Conservation (phyloP, 2,888 invertebrate species). For the Alloscopus bannaensis region DNA sequence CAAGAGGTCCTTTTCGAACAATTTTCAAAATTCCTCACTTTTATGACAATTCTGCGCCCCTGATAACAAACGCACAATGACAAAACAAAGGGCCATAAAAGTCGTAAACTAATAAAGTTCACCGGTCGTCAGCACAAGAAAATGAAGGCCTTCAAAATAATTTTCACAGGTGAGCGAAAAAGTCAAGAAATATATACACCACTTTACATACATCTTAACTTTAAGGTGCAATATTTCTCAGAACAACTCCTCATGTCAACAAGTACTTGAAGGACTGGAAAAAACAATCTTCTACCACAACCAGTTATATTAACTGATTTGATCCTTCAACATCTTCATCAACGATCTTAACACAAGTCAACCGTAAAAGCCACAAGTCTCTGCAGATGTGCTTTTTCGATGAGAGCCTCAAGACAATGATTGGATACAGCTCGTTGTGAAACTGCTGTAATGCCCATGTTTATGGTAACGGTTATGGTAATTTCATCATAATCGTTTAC, state of each 20-base stretch:
- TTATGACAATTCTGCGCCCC: constrained; percentile 52
- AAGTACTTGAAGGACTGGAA: constrained; percentile 39
- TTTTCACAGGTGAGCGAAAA: constrained; percentile 50
- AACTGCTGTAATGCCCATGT: constrained; percentile 36
- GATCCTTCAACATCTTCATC: constrained; percentile 24
- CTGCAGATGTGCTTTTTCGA: no score
- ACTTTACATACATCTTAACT: neutral
- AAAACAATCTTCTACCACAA: neutral
- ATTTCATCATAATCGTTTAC: constrained; percentile 24
- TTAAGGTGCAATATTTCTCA: constrained; percentile 11
- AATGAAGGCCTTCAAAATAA: constrained; percentile 27
- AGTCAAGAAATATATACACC: no score
- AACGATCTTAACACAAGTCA: constrained; percentile 19
- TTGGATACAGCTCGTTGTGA: neutral
- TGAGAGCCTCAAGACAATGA: constrained; percentile 1
- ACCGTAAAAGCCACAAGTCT: no score
- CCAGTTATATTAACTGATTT: no score
- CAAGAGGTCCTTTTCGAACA: constrained; percentile 3
- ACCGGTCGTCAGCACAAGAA: constrained; percentile 20
- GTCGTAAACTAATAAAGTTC: constrained; percentile 55
- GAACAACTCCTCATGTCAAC: constrained; percentile 47
- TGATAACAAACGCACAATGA: constrained; percentile 42
- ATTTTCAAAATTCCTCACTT: constrained; percentile 40
- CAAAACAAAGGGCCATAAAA: constrained; percentile 44
- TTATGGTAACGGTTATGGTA: constrained; percentile 58